A percentile compares a stretch with the other conserved stretches of the same genome.
Conservation (phyloP, 2,113 vertebrate species). For the Phoxinus phoxinus region DNA sequence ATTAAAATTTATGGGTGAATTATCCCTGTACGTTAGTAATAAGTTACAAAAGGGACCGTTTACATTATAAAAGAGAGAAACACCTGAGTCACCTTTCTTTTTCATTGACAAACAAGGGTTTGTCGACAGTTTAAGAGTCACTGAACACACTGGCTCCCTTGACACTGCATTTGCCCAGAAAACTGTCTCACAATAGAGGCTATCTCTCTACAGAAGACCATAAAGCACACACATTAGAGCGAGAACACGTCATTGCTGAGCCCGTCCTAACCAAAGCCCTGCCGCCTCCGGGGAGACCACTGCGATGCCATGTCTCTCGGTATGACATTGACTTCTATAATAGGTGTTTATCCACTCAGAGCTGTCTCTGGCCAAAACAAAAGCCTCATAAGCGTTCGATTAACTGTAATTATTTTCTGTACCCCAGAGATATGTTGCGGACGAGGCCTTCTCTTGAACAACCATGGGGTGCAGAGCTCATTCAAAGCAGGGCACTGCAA, state of each 20-base stretch:
- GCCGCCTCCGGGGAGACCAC: constrained; percentile 2
- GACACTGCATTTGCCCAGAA: not conserved
- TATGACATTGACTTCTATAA: constrained; percentile 53
- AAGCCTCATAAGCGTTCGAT: constrained; percentile 51
- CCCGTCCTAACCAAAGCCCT: constrained; percentile 20
- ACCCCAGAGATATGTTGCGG: constrained; percentile 38
- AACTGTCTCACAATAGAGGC: not conserved
- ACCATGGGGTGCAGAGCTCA: not conserved
- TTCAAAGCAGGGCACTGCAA: not conserved
- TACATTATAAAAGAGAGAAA: not conserved
- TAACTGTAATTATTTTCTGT: constrained; percentile 54
- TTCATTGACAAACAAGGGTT: not conserved
- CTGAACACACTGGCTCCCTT: not conserved
- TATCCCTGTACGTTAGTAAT: not conserved
- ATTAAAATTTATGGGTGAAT: not conserved
- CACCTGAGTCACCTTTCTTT: not conserved
- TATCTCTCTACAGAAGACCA: not conserved
- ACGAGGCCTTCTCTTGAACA: constrained; percentile 10
- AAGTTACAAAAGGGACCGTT: not conserved
- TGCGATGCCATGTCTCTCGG: not conserved
- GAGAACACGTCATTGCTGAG: constrained; percentile 15
- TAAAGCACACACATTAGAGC: constrained; percentile 12
- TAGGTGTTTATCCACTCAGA: constrained; percentile 53
- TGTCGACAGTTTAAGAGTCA: not conserved
- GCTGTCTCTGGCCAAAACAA: constrained; percentile 54